Evolutionary conservation across 2,113 vertebrate genomes (phyloP).

Genomic region (Brachyhypopomus gauderio): DNA sequence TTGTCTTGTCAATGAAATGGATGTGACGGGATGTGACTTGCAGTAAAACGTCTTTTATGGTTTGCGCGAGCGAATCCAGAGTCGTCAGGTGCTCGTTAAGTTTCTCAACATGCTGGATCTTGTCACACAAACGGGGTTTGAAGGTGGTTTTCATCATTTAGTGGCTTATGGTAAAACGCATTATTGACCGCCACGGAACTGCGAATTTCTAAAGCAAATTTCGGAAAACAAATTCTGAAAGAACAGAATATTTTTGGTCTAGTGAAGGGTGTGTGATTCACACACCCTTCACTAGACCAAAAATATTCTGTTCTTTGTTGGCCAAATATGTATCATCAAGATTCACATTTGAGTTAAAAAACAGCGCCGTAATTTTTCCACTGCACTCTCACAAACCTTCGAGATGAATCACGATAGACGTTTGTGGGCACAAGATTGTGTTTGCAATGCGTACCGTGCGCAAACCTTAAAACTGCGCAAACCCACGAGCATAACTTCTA

Average conservation of each 20-base stretch:
- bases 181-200: neutral
- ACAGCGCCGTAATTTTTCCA: neutral
- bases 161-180: neutral
- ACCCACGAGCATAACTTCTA: neutral
- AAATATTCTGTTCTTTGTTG: neutral
- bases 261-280: too few relatives aligned
- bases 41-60: slow-evolving; percentile 9
- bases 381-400: neutral
- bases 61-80: slow-evolving; percentile 25
- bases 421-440: neutral
- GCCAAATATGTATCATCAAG: neutral
- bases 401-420: slow-evolving; percentile 1
- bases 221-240: neutral
- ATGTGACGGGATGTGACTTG: slow-evolving; percentile 39
- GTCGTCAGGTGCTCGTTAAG: slow-evolving; percentile 24
- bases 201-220: neutral
- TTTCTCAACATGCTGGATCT: slow-evolving; percentile 2
- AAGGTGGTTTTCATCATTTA: slow-evolving; percentile 8
- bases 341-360: neutral
- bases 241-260: neutral
- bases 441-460: neutral
- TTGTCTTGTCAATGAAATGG: slow-evolving; percentile 48
- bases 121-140: slow-evolving; percentile 9
- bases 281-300: too few relatives aligned
- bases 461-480: neutral